Percentiles rank a stretch among this genome's conserved stretches.
Evolutionary conservation across 2,113 vertebrate species (phyloP).

Genomic region (Ginglymostoma cirratum): DNA sequence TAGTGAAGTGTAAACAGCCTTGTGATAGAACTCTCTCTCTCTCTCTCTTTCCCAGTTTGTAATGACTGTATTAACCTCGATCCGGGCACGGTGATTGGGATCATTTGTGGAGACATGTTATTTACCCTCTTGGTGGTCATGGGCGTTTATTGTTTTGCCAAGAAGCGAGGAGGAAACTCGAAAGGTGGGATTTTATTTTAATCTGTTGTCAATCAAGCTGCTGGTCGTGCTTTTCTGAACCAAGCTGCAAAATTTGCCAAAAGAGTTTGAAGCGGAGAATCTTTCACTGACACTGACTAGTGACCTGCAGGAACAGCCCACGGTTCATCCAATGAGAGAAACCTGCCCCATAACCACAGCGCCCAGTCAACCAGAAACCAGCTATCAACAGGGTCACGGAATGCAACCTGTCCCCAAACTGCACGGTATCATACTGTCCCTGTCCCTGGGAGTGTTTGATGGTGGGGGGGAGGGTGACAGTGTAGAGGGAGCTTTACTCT

Average conservation of each 20-base stretch:
- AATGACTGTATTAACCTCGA: conserved; percentile 50
- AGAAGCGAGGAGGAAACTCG: conserved; percentile 39
- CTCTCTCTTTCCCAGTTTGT: conserved; percentile 47
- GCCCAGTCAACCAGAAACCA: no score
- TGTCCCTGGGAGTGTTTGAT: no score
- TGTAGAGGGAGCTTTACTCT: no score
- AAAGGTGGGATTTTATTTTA: conserved; percentile 1
- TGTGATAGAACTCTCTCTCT: neutral
- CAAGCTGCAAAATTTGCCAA: neutral
- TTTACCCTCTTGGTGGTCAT: conserved; percentile 43
- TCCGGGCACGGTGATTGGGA: rapidly evolving
- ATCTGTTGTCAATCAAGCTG: neutral
- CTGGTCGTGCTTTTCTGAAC: neutral
- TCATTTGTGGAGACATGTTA: conserved; percentile 40
- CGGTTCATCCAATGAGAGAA: neutral
- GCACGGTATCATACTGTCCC: no score
- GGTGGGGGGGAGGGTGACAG: no score
- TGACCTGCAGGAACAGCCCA: neutral
- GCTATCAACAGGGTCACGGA: no score
- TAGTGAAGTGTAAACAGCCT: neutral
- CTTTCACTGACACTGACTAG: neutral
- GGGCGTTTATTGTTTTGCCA: conserved; percentile 44
- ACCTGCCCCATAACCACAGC: no score
- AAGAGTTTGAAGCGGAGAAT: neutral
- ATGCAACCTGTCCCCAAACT: no score